These are phyloP conservation scores for Limenitis camilla DNA, from an alignment of 2,888 invertebrate species.

Conservation along the genomic window DNA sequence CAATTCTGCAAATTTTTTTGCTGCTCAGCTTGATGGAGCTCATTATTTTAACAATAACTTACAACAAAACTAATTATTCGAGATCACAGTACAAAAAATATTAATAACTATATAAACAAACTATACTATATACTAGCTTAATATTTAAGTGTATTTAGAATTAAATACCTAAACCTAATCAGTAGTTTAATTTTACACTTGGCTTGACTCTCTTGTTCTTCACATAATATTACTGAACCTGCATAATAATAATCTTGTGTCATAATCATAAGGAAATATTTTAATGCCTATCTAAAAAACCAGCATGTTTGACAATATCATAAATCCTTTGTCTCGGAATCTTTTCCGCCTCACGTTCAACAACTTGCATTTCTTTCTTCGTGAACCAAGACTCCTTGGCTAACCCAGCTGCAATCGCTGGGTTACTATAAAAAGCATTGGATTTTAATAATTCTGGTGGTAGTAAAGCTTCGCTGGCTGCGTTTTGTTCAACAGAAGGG, in stretches of 20 bases:
- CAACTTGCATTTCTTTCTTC: slow-evolving; percentile 84
- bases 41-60: slow-evolving; percentile 61
- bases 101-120: too few species aligned
- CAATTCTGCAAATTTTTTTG: too few species aligned
- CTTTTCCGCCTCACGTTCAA: slow-evolving; percentile 85
- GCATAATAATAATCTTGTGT: background rate
- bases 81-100: slow-evolving; percentile 60
- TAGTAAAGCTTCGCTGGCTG: slow-evolving; percentile 81
- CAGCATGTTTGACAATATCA: slow-evolving; percentile 83
- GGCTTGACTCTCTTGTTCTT: too few species aligned
- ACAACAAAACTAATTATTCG: slow-evolving; percentile 61
- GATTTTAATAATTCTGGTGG: slow-evolving; percentile 80
- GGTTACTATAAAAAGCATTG: slow-evolving; percentile 83
- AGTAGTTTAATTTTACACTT: too few species aligned
- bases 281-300: slow-evolving; percentile 69
- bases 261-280: background rate
- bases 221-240: too few species aligned
- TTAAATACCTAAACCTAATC: too few species aligned
- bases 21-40: too few species aligned
- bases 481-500: slow-evolving; percentile 82
- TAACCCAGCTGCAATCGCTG: slow-evolving; percentile 80
- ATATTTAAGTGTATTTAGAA: too few species aligned
- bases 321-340: slow-evolving; percentile 85
- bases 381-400: slow-evolving; percentile 87
- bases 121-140: too few species aligned